Evolutionary conservation across 2,113 vertebrate species (phyloP).

Genomic region (Phocoena phocoena): DNA sequence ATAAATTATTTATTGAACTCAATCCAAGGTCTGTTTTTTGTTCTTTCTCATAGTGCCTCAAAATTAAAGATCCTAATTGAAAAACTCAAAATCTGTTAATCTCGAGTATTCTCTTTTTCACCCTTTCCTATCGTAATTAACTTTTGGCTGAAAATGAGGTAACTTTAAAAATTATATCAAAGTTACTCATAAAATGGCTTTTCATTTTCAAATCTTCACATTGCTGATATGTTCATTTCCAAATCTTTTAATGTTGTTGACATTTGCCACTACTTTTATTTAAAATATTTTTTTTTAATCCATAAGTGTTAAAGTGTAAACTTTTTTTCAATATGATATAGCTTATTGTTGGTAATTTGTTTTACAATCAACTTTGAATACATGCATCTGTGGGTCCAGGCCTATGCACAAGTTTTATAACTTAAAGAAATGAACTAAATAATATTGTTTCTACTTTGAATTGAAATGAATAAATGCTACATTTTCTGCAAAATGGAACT

Average conservation of each 20-base stretch:
- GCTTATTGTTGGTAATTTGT: not conserved
- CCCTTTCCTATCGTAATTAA: not conserved
- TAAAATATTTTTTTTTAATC: not conserved
- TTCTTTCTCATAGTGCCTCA: not conserved
- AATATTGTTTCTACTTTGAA: constrained; percentile 8
- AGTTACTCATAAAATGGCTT: constrained; percentile 4
- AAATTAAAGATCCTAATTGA: not conserved
- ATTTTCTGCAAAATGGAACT: not conserved
- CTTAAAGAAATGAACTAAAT: constrained; percentile 33
- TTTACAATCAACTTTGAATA: not conserved
- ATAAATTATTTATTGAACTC: constrained; percentile 15
- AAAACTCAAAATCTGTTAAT: constrained; percentile 15
- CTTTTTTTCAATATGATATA: not conserved
- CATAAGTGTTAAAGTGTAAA: not conserved
- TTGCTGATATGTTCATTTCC: not conserved
- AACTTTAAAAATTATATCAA: not conserved
- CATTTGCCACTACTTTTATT: constrained; percentile 3
- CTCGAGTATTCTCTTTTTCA: not conserved
- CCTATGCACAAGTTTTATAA: not conserved
- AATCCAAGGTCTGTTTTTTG: not conserved
- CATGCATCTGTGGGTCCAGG: not conserved
- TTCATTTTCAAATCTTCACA: constrained; percentile 35
- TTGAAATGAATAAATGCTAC: not conserved
- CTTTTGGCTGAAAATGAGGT: constrained; percentile 7
- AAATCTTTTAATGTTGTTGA: not conserved